These are phyloP conservation scores for Xiphorhynchus erythropygius DNA, from an alignment of 2,797 vertebrate genomes.

Conservation along the genomic window DNA sequence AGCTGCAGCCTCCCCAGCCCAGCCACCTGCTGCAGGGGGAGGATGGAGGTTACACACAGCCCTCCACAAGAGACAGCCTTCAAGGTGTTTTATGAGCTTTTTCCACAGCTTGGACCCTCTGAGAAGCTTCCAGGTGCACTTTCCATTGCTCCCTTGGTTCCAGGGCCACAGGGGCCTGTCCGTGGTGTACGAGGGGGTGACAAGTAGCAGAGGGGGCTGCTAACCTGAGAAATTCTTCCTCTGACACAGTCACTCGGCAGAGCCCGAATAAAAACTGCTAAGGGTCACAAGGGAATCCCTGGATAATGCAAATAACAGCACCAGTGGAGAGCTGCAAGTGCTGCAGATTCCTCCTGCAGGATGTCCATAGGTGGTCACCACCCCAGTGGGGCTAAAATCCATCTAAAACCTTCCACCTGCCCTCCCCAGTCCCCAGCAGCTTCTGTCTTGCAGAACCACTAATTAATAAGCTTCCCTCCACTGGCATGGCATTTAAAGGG, in stretches of 20 bases:
- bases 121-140: slow-evolving; percentile 18
- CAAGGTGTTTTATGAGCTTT: slow-evolving; percentile 27
- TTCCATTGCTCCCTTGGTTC: neutral
- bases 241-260: neutral
- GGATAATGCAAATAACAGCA: neutral
- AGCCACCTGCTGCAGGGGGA: neutral
- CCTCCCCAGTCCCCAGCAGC: neutral
- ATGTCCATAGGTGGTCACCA: neutral
- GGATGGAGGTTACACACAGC: neutral
- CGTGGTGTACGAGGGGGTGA: rapidly evolving
- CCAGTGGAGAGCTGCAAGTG: rapidly evolving
- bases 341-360: neutral
- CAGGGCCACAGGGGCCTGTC: rapidly evolving
- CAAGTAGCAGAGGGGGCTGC: slow-evolving; percentile 6
- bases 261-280: neutral
- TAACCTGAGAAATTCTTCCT: neutral
- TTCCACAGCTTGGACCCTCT: neutral
- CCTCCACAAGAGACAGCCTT: neutral
- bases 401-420: neutral
- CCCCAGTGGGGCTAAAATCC: neutral
- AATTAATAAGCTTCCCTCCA: neutral
- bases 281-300: neutral
- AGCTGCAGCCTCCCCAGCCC: rapidly evolving
- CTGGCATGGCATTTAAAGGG: neutral
- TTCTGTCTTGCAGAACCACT: neutral